Evolutionary conservation across 2,797 vertebrate species (phyloP).

Genomic region (Brotula barbata): DNA sequence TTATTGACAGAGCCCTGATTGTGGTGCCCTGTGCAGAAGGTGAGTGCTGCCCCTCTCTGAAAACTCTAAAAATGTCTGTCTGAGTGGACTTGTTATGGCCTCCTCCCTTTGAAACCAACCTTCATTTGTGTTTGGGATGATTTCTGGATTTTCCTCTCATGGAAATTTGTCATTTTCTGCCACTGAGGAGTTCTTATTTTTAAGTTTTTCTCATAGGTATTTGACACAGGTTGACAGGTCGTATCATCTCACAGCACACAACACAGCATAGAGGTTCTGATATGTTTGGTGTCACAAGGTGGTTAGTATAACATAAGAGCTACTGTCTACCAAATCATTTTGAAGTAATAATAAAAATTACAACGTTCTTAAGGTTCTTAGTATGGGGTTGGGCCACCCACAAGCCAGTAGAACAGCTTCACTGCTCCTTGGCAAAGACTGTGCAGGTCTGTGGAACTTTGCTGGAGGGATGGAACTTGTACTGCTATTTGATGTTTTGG

Average conservation of each 20-base stretch:
- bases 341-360: not conserved
- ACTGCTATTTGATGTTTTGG: too few relatives aligned
- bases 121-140: slow-evolving; percentile 37
- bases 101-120: slow-evolving; percentile 20
- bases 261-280: slow-evolving; percentile 5
- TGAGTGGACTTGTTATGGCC: slow-evolving; percentile 22
- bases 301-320: slow-evolving; percentile 11
- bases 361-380: not conserved
- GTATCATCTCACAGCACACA: slow-evolving; percentile 5
- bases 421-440: too few relatives aligned
- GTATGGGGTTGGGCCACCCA: not conserved
- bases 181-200: slow-evolving; percentile 18
- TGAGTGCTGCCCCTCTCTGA: slow-evolving; percentile 77
- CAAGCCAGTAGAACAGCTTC: not conserved
- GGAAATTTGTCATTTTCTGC: slow-evolving; percentile 20
- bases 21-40: slow-evolving; percentile 98
- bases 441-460: not conserved
- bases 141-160: slow-evolving; percentile 14
- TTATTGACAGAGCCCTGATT: slow-evolving; percentile 99
- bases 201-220: slow-evolving; percentile 1
- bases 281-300: slow-evolving; percentile 46
- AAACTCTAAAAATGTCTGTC: slow-evolving; percentile 18
- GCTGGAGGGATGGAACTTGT: not conserved
- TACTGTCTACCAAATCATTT: too few relatives aligned
- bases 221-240: slow-evolving; percentile 25